Percentiles rank a stretch among this genome's conserved stretches.
Evolutionary conservation across 2,113 vertebrate genomes (phyloP).

Genomic region (Parus major): DNA sequence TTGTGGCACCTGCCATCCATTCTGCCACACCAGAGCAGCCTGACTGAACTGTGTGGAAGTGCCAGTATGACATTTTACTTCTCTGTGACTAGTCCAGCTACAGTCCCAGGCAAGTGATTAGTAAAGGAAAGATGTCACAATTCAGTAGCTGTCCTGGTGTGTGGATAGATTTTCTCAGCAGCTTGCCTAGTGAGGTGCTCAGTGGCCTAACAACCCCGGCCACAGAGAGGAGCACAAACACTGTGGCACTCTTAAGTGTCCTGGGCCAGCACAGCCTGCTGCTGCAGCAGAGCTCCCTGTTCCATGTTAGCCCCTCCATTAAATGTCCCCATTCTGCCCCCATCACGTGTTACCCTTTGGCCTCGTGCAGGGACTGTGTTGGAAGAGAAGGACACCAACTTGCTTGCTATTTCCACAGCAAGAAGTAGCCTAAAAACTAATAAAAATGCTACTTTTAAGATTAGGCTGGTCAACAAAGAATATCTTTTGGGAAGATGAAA

Average conservation of each 20-base stretch:
- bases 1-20: not conserved
- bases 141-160: not conserved
- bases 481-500: not conserved
- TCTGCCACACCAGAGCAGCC: not conserved
- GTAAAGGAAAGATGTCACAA: not conserved
- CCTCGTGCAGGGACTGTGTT: not conserved
- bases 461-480: not conserved
- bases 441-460: not conserved
- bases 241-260: accelerated
- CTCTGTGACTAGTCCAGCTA: not conserved
- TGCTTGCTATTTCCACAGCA: not conserved
- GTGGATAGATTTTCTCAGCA: not conserved
- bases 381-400: not conserved
- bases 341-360: not conserved
- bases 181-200: not conserved
- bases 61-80: not conserved
- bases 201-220: not conserved
- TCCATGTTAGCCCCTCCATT: not conserved
- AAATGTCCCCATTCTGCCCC: not conserved
- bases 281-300: not conserved
- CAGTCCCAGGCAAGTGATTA: not conserved
- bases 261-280: not conserved
- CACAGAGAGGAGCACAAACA: accelerated
- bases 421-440: not conserved
- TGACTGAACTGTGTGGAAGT: not conserved